Conservation (phyloP, 2,113 vertebrate genomes). For the Anser brachyrhynchus region DNA sequence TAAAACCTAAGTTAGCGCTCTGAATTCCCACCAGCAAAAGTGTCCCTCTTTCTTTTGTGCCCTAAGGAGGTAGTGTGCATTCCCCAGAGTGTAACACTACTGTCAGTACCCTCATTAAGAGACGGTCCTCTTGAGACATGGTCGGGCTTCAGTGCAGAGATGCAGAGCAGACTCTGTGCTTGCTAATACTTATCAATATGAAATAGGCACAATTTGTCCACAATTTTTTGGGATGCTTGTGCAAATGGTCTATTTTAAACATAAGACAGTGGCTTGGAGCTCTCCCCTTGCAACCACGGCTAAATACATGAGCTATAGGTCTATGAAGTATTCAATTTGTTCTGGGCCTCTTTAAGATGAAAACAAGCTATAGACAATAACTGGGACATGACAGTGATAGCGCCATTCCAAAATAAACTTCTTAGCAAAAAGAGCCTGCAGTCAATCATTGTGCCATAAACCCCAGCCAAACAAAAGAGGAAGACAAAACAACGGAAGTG, state of each 20-base stretch:
- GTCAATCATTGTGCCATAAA: not conserved
- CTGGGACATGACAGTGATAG: not conserved
- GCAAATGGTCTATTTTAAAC: not conserved
- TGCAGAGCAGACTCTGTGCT: not conserved
- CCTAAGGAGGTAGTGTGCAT: not conserved
- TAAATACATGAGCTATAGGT: not conserved
- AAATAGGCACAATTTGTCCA: not conserved
- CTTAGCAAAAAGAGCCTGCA: not conserved
- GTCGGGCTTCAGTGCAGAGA: not conserved
- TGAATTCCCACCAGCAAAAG: not conserved
- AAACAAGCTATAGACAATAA: slow-evolving; percentile 9
- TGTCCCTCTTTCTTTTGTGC: not conserved
- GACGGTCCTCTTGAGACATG: not conserved
- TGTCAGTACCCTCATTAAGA: not conserved
- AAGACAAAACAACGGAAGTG: not conserved
- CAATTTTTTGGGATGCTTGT: not conserved
- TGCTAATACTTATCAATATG: not conserved
- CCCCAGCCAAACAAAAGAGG: not conserved
- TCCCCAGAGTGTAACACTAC: not conserved
- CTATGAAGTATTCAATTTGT: not conserved
- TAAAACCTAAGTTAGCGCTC: not conserved
- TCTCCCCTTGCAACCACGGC: not conserved
- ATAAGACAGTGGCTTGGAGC: not conserved
- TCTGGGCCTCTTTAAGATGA: not conserved
- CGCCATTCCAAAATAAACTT: slow-evolving; percentile 31